phyloP scores from a whole-genome alignment of 2,113 vertebrate species.

The Oplegnathus fasciatus region DNA sequence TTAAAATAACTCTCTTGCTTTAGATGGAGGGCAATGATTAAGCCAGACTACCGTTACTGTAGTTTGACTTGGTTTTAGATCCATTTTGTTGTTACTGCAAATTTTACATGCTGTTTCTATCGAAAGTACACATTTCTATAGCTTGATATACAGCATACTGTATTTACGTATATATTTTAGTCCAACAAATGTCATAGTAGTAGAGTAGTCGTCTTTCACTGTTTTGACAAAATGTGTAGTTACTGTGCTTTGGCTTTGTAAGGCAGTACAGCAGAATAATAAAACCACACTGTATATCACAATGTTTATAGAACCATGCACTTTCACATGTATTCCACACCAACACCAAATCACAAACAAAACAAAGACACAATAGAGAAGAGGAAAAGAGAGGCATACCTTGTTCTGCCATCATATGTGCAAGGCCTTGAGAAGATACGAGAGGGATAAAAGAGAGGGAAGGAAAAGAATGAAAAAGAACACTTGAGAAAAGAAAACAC shows the following conservation, averaged over 20 bases:
- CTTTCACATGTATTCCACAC: conserved; percentile 12
- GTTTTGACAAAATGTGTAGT: background rate
- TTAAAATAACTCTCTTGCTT: background rate
- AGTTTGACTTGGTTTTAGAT: too few species aligned
- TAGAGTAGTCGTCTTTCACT: too few species aligned
- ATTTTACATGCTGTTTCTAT: too few species aligned
- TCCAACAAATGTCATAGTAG: too few species aligned
- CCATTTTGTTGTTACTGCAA: too few species aligned
- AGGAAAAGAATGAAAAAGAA: conserved; percentile 36
- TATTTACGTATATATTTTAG: too few species aligned
- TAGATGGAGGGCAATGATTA: too few species aligned
- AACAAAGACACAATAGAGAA: conserved; percentile 12
- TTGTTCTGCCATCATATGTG: conserved; percentile 98
- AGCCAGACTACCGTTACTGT: too few species aligned
- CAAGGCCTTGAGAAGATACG: conserved; percentile 87
- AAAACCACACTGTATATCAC: background rate
- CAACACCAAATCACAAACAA: conserved; percentile 15
- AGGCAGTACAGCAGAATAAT: background rate
- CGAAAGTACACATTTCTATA: too few species aligned
- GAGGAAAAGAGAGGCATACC: conserved; percentile 86
- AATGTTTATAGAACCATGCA: conserved; percentile 9
- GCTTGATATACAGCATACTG: too few species aligned
- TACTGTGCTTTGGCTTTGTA: background rate
- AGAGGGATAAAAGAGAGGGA: conserved; percentile 46
- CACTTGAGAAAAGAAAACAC: conserved; percentile 63